phyloP scores from a whole-genome alignment of 2,797 vertebrate genomes.

The Staurois parvus region DNA sequence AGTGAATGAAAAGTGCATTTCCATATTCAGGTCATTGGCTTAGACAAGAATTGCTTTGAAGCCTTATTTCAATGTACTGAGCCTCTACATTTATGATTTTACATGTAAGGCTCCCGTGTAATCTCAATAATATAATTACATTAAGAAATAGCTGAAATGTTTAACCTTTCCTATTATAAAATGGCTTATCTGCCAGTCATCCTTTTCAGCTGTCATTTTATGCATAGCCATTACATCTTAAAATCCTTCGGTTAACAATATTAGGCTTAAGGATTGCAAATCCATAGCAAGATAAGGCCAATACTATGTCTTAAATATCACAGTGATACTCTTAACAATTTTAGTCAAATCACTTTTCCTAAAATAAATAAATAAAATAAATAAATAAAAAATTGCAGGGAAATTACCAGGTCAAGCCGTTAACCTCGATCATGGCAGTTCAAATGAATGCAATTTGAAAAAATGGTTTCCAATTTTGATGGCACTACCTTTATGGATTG shows the following conservation, averaged over 20 bases:
- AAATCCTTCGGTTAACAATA: conserved; percentile 13
- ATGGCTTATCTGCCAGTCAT: conserved; percentile 4
- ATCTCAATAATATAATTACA: conserved; percentile 34
- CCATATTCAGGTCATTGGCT: conserved; percentile 19
- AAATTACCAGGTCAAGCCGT: conserved; percentile 68
- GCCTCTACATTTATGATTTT: conserved; percentile 25
- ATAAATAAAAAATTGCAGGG: conserved; percentile 57
- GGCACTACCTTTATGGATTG: conserved; percentile 65
- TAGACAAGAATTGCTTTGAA: conserved; percentile 19
- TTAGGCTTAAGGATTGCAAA: conserved; percentile 4
- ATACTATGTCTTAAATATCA: conserved; percentile 19
- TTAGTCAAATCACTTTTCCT: conserved; percentile 67
- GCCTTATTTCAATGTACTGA: conserved; percentile 17
- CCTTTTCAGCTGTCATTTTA: conserved; percentile 5
- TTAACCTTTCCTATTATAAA: conserved; percentile 14
- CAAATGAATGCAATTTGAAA: conserved; percentile 69
- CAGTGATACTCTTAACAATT: conserved; percentile 65
- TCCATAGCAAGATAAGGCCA: not conserved
- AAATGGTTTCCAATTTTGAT: conserved; percentile 65
- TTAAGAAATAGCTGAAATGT: conserved; percentile 10
- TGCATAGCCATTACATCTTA: not conserved
- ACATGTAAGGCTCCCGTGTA: conserved; percentile 5
- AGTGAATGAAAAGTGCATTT: conserved; percentile 12
- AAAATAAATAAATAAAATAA: conserved; percentile 67
- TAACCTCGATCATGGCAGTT: conserved; percentile 66